phyloP scores from a whole-genome alignment of 2,888 invertebrate genomes.

The Dilophus febrilis region DNA sequence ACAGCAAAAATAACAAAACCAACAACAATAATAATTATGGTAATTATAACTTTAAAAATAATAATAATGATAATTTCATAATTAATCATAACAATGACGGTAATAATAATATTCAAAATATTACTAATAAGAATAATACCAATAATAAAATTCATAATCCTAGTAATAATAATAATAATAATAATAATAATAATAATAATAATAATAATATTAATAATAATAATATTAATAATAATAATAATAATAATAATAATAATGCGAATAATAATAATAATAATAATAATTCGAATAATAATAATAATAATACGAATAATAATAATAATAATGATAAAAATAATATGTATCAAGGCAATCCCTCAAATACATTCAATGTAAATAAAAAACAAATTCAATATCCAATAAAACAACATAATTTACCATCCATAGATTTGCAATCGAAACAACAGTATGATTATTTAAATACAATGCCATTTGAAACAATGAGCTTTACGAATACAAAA shows the following conservation, averaged over 20 bases:
- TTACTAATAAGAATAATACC: slow-evolving; percentile 7
- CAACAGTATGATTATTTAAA: slow-evolving; percentile 4
- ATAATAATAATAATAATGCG: too few relatives aligned
- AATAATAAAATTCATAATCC: background rate
- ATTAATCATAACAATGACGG: background rate
- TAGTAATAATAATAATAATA: slow-evolving; percentile 5
- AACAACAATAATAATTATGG: background rate
- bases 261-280: too few relatives aligned
- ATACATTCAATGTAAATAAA: background rate
- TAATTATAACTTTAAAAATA: background rate
- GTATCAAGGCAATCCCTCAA: background rate
- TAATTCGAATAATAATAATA: too few relatives aligned
- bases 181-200: slow-evolving; percentile 5
- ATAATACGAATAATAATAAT: too few relatives aligned
- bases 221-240: slow-evolving; percentile 4
- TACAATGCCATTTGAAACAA: slow-evolving; percentile 9
- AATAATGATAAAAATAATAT: too few relatives aligned
- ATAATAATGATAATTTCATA: background rate
- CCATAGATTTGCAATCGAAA: too few relatives aligned
- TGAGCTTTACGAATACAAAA: slow-evolving; percentile 13
- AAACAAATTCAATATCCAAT: too few relatives aligned
- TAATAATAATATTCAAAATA: slow-evolving; percentile 11
- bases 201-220: slow-evolving; percentile 5
- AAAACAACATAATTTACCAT: background rate
- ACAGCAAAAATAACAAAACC: background rate